phyloP scores from a whole-genome alignment of 2,113 vertebrate genomes.

The Taxidea taxus region DNA sequence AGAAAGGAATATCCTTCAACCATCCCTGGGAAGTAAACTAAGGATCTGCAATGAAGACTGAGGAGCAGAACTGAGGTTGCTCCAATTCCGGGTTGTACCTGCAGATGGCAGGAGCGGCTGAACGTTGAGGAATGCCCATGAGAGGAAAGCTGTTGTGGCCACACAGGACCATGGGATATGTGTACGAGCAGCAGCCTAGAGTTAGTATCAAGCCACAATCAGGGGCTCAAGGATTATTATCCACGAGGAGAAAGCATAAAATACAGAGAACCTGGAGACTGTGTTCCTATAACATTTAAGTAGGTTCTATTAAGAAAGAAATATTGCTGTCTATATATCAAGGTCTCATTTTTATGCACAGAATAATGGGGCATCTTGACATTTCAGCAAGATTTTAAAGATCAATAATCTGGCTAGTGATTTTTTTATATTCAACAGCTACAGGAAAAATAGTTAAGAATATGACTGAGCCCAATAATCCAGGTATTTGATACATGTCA shows the following conservation, averaged over 20 bases:
- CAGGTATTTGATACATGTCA: background rate
- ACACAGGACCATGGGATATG: too few species aligned
- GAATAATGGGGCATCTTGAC: background rate
- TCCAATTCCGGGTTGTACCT: background rate
- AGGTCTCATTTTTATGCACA: background rate
- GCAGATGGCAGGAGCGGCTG: too few species aligned
- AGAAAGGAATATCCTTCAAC: too few species aligned
- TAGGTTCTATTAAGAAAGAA: background rate
- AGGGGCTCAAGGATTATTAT: background rate
- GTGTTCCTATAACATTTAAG: background rate
- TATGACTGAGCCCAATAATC: background rate
- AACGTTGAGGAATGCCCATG: fast-evolving
- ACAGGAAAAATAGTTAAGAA: background rate
- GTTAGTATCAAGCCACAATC: background rate
- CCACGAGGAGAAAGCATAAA: background rate
- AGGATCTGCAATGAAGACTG: fast-evolving
- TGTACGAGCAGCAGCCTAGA: background rate
- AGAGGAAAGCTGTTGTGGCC: fast-evolving
- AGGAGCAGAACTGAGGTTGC: background rate
- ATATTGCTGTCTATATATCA: background rate
- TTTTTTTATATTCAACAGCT: background rate
- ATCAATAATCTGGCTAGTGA: background rate
- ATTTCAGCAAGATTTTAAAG: background rate
- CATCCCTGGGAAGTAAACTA: background rate
- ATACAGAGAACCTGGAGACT: background rate